Conservation (phyloP, 2,888 invertebrate species). For the Sesia bembeciformis region DNA sequence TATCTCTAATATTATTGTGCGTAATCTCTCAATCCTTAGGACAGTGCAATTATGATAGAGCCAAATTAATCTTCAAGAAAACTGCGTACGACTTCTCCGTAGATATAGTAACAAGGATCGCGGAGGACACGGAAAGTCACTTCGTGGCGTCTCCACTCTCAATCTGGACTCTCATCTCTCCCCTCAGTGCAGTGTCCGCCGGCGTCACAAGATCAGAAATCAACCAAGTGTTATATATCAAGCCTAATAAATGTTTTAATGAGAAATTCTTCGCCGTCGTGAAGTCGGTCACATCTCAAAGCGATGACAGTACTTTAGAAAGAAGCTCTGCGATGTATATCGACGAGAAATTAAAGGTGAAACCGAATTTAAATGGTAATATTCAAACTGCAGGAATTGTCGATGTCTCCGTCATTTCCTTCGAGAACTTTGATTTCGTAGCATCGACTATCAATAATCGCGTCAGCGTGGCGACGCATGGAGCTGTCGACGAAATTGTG, state of each 20-base stretch:
- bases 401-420: slow-evolving; percentile 27
- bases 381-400: slow-evolving; percentile 25
- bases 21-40: slow-evolving; percentile 16
- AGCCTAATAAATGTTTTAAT: slow-evolving; percentile 43
- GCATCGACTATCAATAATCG: slow-evolving; percentile 40
- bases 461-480: slow-evolving; percentile 37
- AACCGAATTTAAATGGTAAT: slow-evolving; percentile 21
- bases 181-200: slow-evolving; percentile 40
- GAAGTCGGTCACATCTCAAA: slow-evolving; percentile 17
- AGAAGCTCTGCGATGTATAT: slow-evolving; percentile 39
- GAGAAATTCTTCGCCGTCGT: slow-evolving; percentile 36
- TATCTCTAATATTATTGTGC: slow-evolving; percentile 10
- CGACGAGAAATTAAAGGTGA: slow-evolving; percentile 26
- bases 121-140: slow-evolving; percentile 46
- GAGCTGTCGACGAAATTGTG: slow-evolving; percentile 43
- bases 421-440: slow-evolving; percentile 24
- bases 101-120: slow-evolving; percentile 18
- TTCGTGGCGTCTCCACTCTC: slow-evolving; percentile 49
- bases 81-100: slow-evolving; percentile 31
- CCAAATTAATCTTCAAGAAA: slow-evolving; percentile 21
- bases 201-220: slow-evolving; percentile 38
- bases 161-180: slow-evolving; percentile 40
- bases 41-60: slow-evolving; percentile 26
- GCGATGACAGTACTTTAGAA: slow-evolving; percentile 27
- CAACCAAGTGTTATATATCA: slow-evolving; percentile 28